These are phyloP conservation scores for Ctenopoma kingsleyae DNA, from an alignment of 2,797 vertebrate species.

Conservation along the genomic window DNA sequence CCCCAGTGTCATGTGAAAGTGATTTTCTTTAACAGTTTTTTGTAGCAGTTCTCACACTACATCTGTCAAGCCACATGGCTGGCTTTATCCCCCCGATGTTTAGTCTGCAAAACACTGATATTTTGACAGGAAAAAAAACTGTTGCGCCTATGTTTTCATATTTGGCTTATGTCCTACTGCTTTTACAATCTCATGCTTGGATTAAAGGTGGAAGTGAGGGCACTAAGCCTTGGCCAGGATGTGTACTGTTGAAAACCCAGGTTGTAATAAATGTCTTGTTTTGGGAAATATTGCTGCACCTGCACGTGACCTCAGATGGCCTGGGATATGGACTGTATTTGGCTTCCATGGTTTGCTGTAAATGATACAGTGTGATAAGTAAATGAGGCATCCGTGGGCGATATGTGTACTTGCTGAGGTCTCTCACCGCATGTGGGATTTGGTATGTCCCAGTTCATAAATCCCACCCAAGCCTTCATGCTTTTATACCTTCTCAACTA, in stretches of 20 bases:
- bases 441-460: slow-evolving; percentile 71
- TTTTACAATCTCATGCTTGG: slow-evolving; percentile 48
- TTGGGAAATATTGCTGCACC: slow-evolving; percentile 59
- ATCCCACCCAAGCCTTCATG: slow-evolving; percentile 73
- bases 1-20: slow-evolving; percentile 37
- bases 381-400: slow-evolving; percentile 60
- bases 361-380: slow-evolving; percentile 71
- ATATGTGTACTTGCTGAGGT: slow-evolving; percentile 47
- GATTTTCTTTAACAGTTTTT: slow-evolving; percentile 37
- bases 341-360: slow-evolving; percentile 47
- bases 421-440: slow-evolving; percentile 68
- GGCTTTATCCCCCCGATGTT: slow-evolving; percentile 66
- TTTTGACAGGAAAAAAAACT: slow-evolving; percentile 79
- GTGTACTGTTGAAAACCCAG: slow-evolving; percentile 52
- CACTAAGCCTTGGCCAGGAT: slow-evolving; percentile 47
- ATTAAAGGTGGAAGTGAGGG: slow-evolving; percentile 50
- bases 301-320: slow-evolving; percentile 68
- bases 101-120: slow-evolving; percentile 75
- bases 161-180: slow-evolving; percentile 44
- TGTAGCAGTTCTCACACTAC: slow-evolving; percentile 44
- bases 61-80: slow-evolving; percentile 51
- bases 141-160: slow-evolving; percentile 64
- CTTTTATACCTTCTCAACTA: slow-evolving; percentile 72
- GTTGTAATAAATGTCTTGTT: slow-evolving; percentile 57
- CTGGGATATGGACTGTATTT: slow-evolving; percentile 30